phyloP scores from a whole-genome alignment of 2,888 invertebrate species.

The Drosophila silvestris region DNA sequence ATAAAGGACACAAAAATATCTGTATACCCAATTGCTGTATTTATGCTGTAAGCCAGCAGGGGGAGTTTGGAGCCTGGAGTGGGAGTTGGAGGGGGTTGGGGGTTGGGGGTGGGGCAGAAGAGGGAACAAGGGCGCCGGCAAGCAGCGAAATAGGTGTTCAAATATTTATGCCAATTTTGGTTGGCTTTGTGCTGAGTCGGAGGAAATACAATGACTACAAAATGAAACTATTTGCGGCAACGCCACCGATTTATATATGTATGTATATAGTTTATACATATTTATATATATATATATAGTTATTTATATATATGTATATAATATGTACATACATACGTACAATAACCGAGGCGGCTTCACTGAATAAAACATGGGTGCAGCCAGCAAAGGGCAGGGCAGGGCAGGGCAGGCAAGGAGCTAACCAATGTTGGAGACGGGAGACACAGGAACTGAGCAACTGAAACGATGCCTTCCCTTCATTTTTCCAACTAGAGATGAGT shows the following conservation, averaged over 20 bases:
- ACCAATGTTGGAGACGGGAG: not conserved
- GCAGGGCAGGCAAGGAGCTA: not conserved
- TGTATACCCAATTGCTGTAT: conserved; percentile 25
- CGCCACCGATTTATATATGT: conserved; percentile 44
- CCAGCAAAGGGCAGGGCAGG: not conserved
- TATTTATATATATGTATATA: conserved; percentile 25
- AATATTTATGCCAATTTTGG: conserved; percentile 68
- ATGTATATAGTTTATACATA: too few species aligned
- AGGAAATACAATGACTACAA: conserved; percentile 74
- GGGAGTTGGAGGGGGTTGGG: not conserved
- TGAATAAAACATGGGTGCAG: conserved; percentile 70
- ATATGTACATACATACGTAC: conserved; percentile 35
- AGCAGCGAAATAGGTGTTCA: conserved; percentile 55
- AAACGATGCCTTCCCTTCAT: not conserved
- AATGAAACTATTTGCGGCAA: conserved; percentile 77
- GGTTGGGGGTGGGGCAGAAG: not conserved
- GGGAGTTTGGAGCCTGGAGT: not conserved
- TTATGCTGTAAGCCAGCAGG: conserved; percentile 2
- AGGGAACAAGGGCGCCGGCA: conserved; percentile 1
- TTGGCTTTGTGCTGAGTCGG: conserved; percentile 65
- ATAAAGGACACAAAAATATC: conserved; percentile 18
- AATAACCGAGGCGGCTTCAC: conserved; percentile 70
- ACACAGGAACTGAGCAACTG: not conserved
- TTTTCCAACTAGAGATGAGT: not conserved
- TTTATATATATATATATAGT: not conserved